A percentile compares a stretch with the other conserved stretches of the same genome.
phyloP scores from a whole-genome alignment of 2,888 invertebrate species.

The Macrosiphum euphorbiae region DNA sequence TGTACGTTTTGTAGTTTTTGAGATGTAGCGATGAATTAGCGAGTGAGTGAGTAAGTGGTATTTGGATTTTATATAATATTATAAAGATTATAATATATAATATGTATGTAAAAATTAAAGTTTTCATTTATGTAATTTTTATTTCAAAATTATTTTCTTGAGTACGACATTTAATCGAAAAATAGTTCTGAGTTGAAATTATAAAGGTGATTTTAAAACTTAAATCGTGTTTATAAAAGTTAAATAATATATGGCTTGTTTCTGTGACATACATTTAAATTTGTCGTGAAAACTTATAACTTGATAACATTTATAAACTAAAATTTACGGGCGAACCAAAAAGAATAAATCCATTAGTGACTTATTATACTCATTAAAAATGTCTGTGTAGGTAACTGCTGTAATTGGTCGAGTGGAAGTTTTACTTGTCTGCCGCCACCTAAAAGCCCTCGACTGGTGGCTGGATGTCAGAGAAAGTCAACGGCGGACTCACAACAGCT shows the following conservation, averaged over 20 bases:
- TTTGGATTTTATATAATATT: too few relatives aligned
- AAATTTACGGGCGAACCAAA: background rate
- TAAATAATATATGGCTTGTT: background rate
- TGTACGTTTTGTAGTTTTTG: too few relatives aligned
- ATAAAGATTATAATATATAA: too few relatives aligned
- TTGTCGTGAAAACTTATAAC: background rate
- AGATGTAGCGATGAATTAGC: too few relatives aligned
- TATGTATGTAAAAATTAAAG: background rate
- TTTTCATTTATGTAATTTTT: background rate
- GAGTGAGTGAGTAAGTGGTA: too few relatives aligned
- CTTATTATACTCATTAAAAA: background rate
- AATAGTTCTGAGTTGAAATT: background rate
- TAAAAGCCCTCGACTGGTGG: constrained; percentile 74
- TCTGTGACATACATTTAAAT: background rate
- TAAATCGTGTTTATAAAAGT: background rate
- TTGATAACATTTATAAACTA: background rate
- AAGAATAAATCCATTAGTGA: background rate
- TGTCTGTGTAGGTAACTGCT: constrained; percentile 43
- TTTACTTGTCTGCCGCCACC: constrained; percentile 70
- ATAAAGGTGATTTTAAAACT: background rate
- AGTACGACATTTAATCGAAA: background rate
- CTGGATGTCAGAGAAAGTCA: constrained; percentile 70
- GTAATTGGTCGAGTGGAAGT: constrained; percentile 58
- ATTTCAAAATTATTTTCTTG: background rate
- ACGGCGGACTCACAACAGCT: constrained; percentile 73